phyloP scores from a whole-genome alignment of 2,113 vertebrate genomes.

The Pollimyrus isidori region DNA sequence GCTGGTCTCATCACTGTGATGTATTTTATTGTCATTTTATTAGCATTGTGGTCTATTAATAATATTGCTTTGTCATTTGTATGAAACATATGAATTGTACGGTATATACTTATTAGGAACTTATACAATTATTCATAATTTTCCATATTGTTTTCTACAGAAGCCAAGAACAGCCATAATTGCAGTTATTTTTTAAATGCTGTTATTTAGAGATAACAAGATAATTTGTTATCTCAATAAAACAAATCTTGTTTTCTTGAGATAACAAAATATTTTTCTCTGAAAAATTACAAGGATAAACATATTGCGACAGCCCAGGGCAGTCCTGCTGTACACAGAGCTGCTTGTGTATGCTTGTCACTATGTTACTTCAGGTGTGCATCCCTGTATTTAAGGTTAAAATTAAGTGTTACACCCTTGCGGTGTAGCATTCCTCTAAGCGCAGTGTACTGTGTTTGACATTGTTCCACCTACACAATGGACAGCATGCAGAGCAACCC shows the following conservation, averaged over 20 bases:
- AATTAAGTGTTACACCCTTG: neutral
- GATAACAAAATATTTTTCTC: neutral
- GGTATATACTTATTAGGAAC: neutral
- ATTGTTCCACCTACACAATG: no score
- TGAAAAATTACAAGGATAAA: neutral
- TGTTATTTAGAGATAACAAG: neutral
- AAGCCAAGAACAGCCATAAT: neutral
- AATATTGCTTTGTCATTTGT: neutral
- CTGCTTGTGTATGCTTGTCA: neutral
- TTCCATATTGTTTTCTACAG: neutral
- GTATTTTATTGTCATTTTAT: neutral
- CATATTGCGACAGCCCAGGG: neutral
- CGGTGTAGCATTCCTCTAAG: neutral
- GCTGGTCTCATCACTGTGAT: neutral
- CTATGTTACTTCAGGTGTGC: neutral
- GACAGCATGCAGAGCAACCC: no score
- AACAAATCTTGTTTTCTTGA: neutral
- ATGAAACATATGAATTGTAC: neutral
- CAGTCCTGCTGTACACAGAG: neutral
- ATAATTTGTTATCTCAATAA: neutral
- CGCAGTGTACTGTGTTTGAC: no score
- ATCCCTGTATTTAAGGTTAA: neutral
- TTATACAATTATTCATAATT: neutral
- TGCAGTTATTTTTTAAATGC: neutral
- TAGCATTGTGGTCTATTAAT: neutral